Evolutionary conservation across 2,888 invertebrate genomes (phyloP).

Genomic region (Brachylomia viminalis): DNA sequence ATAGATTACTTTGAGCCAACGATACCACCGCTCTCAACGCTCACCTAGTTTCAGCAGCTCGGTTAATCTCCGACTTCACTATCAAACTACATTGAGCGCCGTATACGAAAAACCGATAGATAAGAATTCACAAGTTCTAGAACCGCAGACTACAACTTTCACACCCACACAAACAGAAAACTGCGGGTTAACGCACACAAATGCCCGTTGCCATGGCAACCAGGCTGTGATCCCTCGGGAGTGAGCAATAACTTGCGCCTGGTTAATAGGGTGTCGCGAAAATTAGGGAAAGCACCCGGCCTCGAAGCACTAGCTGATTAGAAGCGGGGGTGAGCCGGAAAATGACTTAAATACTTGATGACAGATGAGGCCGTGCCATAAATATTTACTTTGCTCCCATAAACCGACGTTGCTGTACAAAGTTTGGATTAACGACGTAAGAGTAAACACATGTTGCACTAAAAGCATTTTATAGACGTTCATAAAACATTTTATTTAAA

Average conservation of each 20-base stretch:
- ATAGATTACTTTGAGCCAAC: constrained; percentile 31
- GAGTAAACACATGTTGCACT: constrained; percentile 83
- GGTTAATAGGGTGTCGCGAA: constrained; percentile 86
- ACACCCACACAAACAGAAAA: constrained; percentile 76
- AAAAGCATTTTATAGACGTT: constrained; percentile 81
- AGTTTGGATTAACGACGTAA: constrained; percentile 83
- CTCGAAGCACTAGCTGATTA: constrained; percentile 85
- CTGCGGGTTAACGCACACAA: constrained; percentile 78
- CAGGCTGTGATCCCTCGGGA: constrained; percentile 79
- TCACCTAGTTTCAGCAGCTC: constrained; percentile 49
- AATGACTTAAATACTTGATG: constrained; percentile 86
- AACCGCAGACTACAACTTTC: constrained; percentile 82
- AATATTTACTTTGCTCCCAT: constrained; percentile 79
- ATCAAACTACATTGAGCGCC: constrained; percentile 70
- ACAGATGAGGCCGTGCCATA: constrained; percentile 74
- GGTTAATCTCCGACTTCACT: constrained; percentile 59
- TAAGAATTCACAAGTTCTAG: constrained; percentile 83
- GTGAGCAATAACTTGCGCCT: constrained; percentile 84
- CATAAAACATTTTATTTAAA: constrained; percentile 76
- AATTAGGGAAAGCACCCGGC: constrained; percentile 85
- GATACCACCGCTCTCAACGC: constrained; percentile 13
- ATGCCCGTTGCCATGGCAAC: constrained; percentile 78
- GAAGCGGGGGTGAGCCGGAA: constrained; percentile 81
- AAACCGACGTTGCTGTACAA: constrained; percentile 78
- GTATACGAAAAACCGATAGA: constrained; percentile 78